Evolutionary conservation across 2,113 vertebrate genomes (phyloP).

Genomic region (Gopherus evgoodei): DNA sequence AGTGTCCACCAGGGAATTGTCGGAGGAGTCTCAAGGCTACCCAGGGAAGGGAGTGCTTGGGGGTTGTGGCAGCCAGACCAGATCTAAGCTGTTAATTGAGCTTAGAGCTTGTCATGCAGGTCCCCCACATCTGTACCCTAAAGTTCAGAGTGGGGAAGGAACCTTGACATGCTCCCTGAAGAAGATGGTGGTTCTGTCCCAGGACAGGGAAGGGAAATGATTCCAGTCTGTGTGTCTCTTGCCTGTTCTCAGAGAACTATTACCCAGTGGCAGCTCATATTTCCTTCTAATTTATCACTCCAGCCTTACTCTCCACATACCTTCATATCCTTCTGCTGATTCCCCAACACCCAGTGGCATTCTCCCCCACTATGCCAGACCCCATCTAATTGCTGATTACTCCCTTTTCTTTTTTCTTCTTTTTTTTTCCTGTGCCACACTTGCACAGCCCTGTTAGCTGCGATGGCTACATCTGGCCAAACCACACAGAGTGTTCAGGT

Average conservation of each 20-base stretch:
- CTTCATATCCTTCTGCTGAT: neutral
- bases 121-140: too few relatives aligned
- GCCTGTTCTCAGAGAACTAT: neutral
- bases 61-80: too few relatives aligned
- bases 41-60: too few relatives aligned
- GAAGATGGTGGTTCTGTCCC: neutral
- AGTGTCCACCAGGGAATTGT: too few relatives aligned
- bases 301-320: neutral
- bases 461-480: neutral
- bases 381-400: neutral
- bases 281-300: neutral
- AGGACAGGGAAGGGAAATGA: neutral
- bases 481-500: too few relatives aligned
- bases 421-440: neutral
- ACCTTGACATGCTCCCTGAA: neutral
- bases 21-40: too few relatives aligned
- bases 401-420: neutral
- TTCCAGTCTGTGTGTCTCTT: neutral
- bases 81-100: too few relatives aligned
- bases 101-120: too few relatives aligned
- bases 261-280: neutral
- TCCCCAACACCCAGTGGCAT: neutral
- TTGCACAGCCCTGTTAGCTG: neutral
- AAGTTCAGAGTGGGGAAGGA: too few relatives aligned
- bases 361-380: neutral